Evolutionary conservation across 2,888 invertebrate species (phyloP).

Genomic region (Pycnomerus fuliginosus): DNA sequence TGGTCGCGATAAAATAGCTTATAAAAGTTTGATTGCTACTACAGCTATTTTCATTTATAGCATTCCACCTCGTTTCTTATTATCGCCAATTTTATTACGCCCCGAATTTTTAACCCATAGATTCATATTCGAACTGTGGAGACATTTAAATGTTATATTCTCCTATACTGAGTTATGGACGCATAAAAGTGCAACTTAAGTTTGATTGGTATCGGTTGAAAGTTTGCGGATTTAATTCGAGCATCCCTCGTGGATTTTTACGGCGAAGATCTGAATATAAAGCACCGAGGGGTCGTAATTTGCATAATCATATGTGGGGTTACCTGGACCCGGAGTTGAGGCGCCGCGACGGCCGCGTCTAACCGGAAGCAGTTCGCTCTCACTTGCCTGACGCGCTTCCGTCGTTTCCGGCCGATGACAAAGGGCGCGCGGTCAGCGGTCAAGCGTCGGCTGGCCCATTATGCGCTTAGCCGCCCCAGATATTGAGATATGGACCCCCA

Average conservation of each 20-base stretch:
- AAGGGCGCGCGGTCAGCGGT: constrained; percentile 41
- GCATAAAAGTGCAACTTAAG: constrained; percentile 47
- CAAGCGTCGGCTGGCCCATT: constrained; percentile 36
- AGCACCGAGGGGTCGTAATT: constrained; percentile 37
- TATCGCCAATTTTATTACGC: constrained; percentile 42
- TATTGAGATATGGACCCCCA: constrained; percentile 28
- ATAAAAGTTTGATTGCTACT: constrained; percentile 44
- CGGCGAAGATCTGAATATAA: constrained; percentile 46
- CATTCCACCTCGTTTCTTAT: constrained; percentile 44
- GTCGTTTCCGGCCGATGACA: constrained; percentile 34
- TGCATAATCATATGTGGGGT: constrained; percentile 45
- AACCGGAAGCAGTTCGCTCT: constrained; percentile 32
- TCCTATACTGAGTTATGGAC: constrained; percentile 41
- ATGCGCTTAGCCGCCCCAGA: constrained; percentile 31
- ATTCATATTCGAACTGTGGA: constrained; percentile 35
- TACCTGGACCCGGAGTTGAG: constrained; percentile 45
- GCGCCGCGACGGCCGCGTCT: constrained; percentile 57
- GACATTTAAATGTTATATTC: constrained; percentile 40
- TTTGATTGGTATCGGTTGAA: constrained; percentile 46
- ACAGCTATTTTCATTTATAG: constrained; percentile 44
- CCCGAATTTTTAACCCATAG: constrained; percentile 40
- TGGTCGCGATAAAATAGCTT: constrained; percentile 38
- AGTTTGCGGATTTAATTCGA: constrained; percentile 43
- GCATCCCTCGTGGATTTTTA: constrained; percentile 37
- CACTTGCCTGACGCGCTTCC: constrained; percentile 37